A percentile compares a stretch with the other conserved stretches of the same genome.
phyloP scores from a whole-genome alignment of 2,888 invertebrate genomes.

The Andrena trimmerana region DNA sequence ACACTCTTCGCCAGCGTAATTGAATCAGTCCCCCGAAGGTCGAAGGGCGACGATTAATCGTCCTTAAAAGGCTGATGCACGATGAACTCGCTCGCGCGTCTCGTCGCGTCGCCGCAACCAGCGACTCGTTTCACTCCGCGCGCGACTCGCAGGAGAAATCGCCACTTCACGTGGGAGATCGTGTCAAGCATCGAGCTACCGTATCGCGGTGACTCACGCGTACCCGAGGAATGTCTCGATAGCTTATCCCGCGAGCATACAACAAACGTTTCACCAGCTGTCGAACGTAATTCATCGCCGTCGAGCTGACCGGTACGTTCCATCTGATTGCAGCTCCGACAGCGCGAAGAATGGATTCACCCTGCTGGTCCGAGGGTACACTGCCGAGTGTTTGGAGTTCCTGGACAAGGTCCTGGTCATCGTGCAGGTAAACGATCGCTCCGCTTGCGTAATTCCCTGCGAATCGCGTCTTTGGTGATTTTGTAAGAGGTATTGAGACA shows the following conservation, averaged over 20 bases:
- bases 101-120: constrained; percentile 59
- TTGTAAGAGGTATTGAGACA: neutral
- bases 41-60: constrained; percentile 22
- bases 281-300: neutral
- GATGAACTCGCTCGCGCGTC: neutral
- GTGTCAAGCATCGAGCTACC: constrained; percentile 53
- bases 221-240: constrained; percentile 44
- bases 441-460: neutral
- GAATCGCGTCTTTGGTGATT: neutral
- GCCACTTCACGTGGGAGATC: constrained; percentile 63
- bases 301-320: neutral
- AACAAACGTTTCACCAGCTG: neutral
- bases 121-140: constrained; percentile 60
- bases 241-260: constrained; percentile 25
- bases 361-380: constrained; percentile 85
- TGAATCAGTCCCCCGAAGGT: constrained; percentile 15
- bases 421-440: constrained; percentile 80
- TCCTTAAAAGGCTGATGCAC: neutral
- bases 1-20: neutral
- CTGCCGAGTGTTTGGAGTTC: constrained; percentile 85
- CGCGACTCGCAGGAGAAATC: constrained; percentile 61
- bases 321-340: constrained; percentile 82
- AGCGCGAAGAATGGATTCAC: constrained; percentile 85
- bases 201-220: constrained; percentile 58
- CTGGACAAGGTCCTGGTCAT: constrained; percentile 86